These are phyloP conservation scores for Antennarius maculatus DNA, from an alignment of 2,797 vertebrate species.

Conservation along the genomic window DNA sequence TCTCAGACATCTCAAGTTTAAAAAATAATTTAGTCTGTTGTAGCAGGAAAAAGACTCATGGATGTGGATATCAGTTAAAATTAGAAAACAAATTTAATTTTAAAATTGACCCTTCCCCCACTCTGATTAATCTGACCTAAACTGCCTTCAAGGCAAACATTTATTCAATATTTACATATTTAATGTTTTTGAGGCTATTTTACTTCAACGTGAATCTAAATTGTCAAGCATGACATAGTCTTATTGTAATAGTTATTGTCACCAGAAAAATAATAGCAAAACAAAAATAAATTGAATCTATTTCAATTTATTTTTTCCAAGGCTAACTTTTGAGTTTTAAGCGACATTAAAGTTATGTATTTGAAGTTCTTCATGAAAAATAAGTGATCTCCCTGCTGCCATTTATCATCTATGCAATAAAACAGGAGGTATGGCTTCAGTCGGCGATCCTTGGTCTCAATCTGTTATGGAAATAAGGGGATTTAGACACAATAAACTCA, in stretches of 20 bases:
- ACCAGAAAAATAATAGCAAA: not conserved
- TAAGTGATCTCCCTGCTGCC: conserved; percentile 10
- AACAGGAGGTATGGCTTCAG: conserved; percentile 51
- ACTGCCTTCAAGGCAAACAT: conserved; percentile 58
- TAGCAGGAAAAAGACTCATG: not conserved
- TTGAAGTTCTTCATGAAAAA: conserved; percentile 27
- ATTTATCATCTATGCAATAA: conserved; percentile 24
- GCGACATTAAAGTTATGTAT: conserved; percentile 14
- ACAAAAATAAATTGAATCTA: not conserved
- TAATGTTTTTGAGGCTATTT: conserved; percentile 42
- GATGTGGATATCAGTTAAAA: conserved; percentile 45
- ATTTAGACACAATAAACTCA: conserved; percentile 68
- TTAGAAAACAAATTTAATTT: conserved; percentile 54
- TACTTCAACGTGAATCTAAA: conserved; percentile 9
- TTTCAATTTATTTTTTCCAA: no score
- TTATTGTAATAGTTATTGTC: not conserved
- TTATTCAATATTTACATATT: conserved; percentile 60
- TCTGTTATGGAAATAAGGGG: conserved; percentile 72
- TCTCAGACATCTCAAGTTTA: not conserved
- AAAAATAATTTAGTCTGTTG: conserved; percentile 1
- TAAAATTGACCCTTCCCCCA: conserved; percentile 57
- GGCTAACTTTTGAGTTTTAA: not conserved
- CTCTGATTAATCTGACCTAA: conserved; percentile 32
- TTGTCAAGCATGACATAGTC: not conserved
- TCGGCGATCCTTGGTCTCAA: conserved; percentile 54